Percentiles rank a stretch among this genome's conserved stretches.
Evolutionary conservation across 1,140 invertebrate genomes (phyloP).

Genomic region (Lysiphlebus fabarum): DNA sequence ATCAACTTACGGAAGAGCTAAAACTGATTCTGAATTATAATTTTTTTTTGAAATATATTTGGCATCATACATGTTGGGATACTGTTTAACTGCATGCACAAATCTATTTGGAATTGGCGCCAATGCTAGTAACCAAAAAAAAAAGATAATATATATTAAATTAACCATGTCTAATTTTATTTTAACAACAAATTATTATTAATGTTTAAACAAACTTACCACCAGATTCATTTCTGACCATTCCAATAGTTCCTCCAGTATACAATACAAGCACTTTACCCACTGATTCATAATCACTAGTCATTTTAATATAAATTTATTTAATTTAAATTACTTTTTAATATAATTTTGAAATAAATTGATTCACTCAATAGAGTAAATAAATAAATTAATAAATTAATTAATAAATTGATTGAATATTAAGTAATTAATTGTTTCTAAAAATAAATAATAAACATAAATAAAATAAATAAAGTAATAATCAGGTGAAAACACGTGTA

Average conservation of each 20-base stretch:
- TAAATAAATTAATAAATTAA: too few relatives aligned
- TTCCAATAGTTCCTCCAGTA: constrained; percentile 87
- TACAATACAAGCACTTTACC: constrained; percentile 72
- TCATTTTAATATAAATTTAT: too few relatives aligned
- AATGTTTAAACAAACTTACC: constrained; percentile 54
- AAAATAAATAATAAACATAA: too few relatives aligned
- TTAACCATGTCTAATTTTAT: neutral
- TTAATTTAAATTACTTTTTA: too few relatives aligned
- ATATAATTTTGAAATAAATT: too few relatives aligned
- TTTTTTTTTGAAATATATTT: constrained; percentile 60
- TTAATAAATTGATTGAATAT: too few relatives aligned
- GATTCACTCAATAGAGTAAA: too few relatives aligned
- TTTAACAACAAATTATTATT: neutral
- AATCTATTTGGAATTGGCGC: constrained; percentile 63
- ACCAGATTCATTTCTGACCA: constrained; percentile 71
- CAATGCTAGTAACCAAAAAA: constrained; percentile 55
- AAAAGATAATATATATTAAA: neutral
- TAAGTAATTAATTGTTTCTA: too few relatives aligned
- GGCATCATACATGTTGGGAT: constrained; percentile 74
- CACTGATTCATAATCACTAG: constrained; percentile 25
- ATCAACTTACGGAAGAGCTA: constrained; percentile 66
- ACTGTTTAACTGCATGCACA: constrained; percentile 59
- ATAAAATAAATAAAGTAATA: too few relatives aligned
- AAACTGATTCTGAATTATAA: constrained; percentile 53
- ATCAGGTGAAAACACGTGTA: too few relatives aligned